Evolutionary conservation across 2,797 vertebrate genomes (phyloP).

Genomic region (Sphaeramia orbicularis): DNA sequence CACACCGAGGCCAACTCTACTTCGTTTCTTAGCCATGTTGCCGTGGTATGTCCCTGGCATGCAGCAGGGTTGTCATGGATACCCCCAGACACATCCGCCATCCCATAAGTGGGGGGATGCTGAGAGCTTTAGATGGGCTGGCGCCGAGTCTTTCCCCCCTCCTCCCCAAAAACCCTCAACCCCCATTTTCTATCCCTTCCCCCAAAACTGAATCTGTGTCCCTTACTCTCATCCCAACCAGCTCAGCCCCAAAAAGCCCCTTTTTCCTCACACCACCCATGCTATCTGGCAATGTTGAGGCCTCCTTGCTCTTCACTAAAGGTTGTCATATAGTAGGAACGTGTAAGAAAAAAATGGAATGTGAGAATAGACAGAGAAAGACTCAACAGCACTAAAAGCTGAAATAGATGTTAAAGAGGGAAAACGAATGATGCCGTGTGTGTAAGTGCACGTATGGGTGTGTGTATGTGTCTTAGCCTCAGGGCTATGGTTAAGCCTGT

Average conservation of each 20-base stretch:
- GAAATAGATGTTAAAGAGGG: conserved; percentile 48
- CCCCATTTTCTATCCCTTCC: conserved; percentile 68
- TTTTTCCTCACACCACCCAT: conserved; percentile 47
- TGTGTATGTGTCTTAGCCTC: conserved; percentile 51
- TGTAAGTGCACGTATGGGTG: conserved; percentile 31
- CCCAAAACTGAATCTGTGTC: conserved; percentile 65
- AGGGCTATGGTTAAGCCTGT: conserved; percentile 75
- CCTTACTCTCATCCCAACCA: conserved; percentile 62
- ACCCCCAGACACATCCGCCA: conserved; percentile 87
- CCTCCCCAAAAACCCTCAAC: conserved; percentile 50
- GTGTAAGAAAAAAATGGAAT: conserved; percentile 31
- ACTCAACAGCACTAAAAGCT: conserved; percentile 26
- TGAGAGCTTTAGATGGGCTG: conserved; percentile 83
- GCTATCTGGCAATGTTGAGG: conserved; percentile 37
- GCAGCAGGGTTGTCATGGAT: conserved; percentile 91
- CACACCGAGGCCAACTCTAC: conserved; percentile 53
- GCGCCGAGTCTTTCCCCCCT: conserved; percentile 59
- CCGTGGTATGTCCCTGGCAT: conserved; percentile 79
- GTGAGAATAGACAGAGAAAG: conserved; percentile 24
- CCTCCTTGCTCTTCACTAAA: conserved; percentile 48
- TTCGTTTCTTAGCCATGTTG: conserved; percentile 72
- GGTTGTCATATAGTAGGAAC: conserved; percentile 46
- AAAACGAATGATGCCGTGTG: conserved; percentile 38
- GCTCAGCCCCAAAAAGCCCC: conserved; percentile 51
- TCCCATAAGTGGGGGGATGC: conserved; percentile 86